phyloP scores from a whole-genome alignment of 1,140 invertebrate species.

The Dufourea novaeangliae region DNA sequence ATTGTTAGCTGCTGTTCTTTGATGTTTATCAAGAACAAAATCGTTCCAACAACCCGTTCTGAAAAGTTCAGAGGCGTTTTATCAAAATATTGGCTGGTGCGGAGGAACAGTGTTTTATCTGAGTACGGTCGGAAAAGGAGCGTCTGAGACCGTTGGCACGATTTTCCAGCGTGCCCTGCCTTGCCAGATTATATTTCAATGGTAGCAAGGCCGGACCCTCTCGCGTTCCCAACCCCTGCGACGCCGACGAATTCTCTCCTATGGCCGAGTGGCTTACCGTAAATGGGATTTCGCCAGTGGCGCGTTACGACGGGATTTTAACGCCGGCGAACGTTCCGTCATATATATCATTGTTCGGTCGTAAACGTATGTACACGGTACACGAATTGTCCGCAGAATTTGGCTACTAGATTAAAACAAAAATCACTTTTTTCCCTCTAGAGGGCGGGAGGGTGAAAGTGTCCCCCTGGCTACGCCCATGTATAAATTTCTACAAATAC shows the following conservation, averaged over 20 bases:
- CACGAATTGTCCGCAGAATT: not conserved
- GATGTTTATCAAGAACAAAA: not conserved
- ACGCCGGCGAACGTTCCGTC: not conserved
- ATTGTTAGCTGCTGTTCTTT: too few species aligned
- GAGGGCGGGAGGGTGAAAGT: too few species aligned
- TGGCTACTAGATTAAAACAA: not conserved
- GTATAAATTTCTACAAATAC: too few species aligned
- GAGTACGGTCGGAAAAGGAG: not conserved
- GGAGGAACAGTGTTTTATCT: not conserved
- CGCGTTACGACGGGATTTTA: conserved; percentile 4
- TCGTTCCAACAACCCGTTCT: too few species aligned
- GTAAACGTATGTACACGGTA: not conserved
- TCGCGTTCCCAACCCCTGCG: not conserved
- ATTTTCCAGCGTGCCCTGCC: conserved; percentile 26
- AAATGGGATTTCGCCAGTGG: conserved; percentile 45
- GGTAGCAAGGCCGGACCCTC: not conserved
- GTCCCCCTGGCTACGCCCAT: too few species aligned
- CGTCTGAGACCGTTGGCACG: conserved; percentile 54
- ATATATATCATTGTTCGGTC: not conserved
- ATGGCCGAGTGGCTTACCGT: conserved; percentile 28
- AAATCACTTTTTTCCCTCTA: too few species aligned
- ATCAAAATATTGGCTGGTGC: too few species aligned
- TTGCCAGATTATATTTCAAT: conserved; percentile 35
- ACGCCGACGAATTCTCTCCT: conserved; percentile 4
- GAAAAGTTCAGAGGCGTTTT: too few species aligned